Evolutionary conservation across 2,797 vertebrate genomes (phyloP), one percentile per base, ranked within the genome.

Genomic region (Leptatherina wallacei): DNA sequence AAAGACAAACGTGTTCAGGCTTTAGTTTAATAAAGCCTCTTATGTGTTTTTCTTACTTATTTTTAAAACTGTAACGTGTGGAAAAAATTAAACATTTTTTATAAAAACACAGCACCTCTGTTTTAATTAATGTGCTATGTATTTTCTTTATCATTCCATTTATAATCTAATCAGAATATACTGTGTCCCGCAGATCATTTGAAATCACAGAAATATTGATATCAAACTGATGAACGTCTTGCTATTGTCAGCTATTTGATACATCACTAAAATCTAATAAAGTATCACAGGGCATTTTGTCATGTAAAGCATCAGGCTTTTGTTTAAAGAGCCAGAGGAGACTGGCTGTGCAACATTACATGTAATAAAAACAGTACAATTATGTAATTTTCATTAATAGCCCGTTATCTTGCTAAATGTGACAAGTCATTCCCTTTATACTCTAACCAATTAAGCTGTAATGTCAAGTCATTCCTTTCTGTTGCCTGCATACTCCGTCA

Each of bases 11-110:
- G 30, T 51, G 42, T 71, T 71, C 16, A 55, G 63, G 77, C 73
- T 90, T 86, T 67, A 32, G 61, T 80, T 88, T 86, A 76, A 88
- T 85, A 87, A 84, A 79, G 75, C 69, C 52, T 71, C 3, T n/a
- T 70, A 40, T 81, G 16, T 77, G 56, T 71, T 75, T 63, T 80
- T 13, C 78, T 67, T 10, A 67, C 29, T n/a, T 47, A 71, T 75
- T 83, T 78, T 80, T 72, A 4, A 4, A 13, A 55, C 77, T 74
- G 70, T 74, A 49, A 44, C 44, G 11, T 83, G 44, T 66, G 44
- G 9, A 3, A 65, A 82, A 91, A 85, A 55, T 55, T 79, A 88
- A 86, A 80, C 74, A 13, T 83, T 86, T 80, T 77, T 65, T 56
- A 27, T 56, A 57, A 54, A 52, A 4, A 24, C 44, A 4, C 0